Conservation (phyloP, 2,113 vertebrate species). For the Lasiurus cinereus region DNA sequence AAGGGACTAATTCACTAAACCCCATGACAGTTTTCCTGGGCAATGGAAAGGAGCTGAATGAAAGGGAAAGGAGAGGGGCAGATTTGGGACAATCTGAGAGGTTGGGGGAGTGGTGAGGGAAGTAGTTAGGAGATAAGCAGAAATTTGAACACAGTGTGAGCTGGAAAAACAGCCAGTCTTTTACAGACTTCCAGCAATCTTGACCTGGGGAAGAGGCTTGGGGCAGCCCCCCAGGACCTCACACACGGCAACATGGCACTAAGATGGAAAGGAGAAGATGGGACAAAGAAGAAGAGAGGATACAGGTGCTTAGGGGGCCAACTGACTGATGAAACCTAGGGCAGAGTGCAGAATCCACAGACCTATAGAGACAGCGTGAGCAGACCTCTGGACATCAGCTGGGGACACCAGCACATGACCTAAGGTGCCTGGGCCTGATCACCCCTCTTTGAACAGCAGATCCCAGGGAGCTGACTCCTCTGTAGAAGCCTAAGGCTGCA, state of each 20-base stretch:
- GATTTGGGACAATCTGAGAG: neutral
- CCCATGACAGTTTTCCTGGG: neutral
- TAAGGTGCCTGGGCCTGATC: fast-evolving
- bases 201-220: neutral
- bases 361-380: neutral
- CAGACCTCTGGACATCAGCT: neutral
- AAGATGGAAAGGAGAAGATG: neutral
- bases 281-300: too few relatives aligned
- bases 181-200: neutral
- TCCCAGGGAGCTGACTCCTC: neutral
- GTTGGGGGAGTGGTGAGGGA: fast-evolving
- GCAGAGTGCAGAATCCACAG: neutral
- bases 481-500: neutral
- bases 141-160: neutral
- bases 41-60: neutral
- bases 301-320: neutral
- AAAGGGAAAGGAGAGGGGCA: neutral
- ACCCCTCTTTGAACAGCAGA: neutral
- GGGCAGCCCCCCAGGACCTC: neutral
- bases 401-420: too few relatives aligned
- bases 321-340: neutral
- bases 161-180: neutral
- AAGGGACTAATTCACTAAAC: neutral
- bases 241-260: neutral
- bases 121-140: too few relatives aligned